Conservation (phyloP, 2,888 invertebrate genomes). For the Cryptus viduatorius region DNA sequence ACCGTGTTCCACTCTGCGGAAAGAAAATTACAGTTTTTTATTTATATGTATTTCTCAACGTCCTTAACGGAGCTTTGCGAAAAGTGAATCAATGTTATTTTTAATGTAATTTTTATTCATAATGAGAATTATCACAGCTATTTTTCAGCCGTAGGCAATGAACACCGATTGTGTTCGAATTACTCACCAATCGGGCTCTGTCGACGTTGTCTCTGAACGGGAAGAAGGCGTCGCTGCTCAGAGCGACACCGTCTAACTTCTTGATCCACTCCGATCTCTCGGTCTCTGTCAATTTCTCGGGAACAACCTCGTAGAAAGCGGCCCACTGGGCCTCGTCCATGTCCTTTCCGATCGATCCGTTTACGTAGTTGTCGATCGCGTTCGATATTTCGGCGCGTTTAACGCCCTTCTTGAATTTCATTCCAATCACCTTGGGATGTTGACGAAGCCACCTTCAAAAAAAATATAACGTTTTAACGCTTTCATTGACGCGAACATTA, state of each 20-base stretch:
- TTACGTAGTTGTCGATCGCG: slow-evolving; percentile 97
- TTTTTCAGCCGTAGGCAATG: slow-evolving; percentile 28
- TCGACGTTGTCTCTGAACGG: slow-evolving; percentile 99
- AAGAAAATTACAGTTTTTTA: slow-evolving; percentile 42
- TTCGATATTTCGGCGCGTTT: slow-evolving; percentile 97
- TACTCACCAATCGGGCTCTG: slow-evolving; percentile 92
- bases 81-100: too few relatives aligned
- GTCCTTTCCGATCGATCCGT: slow-evolving; percentile 96
- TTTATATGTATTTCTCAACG: slow-evolving; percentile 1
- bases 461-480: not conserved
- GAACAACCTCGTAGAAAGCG: slow-evolving; percentile 90
- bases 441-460: slow-evolving; percentile 93
- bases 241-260: slow-evolving; percentile 91
- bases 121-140: not conserved
- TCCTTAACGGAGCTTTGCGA: too few relatives aligned
- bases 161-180: slow-evolving; percentile 5
- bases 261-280: slow-evolving; percentile 90
- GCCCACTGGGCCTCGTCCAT: slow-evolving; percentile 92
- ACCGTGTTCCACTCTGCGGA: slow-evolving; percentile 96
- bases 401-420: slow-evolving; percentile 94
- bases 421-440: slow-evolving; percentile 93
- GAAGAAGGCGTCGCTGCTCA: slow-evolving; percentile 99
- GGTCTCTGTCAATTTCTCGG: slow-evolving; percentile 89
- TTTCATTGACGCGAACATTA: too few relatives aligned
- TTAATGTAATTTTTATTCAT: too few relatives aligned